phyloP scores from a whole-genome alignment of 2,888 invertebrate species.

The Drosophila subsilvestris region DNA sequence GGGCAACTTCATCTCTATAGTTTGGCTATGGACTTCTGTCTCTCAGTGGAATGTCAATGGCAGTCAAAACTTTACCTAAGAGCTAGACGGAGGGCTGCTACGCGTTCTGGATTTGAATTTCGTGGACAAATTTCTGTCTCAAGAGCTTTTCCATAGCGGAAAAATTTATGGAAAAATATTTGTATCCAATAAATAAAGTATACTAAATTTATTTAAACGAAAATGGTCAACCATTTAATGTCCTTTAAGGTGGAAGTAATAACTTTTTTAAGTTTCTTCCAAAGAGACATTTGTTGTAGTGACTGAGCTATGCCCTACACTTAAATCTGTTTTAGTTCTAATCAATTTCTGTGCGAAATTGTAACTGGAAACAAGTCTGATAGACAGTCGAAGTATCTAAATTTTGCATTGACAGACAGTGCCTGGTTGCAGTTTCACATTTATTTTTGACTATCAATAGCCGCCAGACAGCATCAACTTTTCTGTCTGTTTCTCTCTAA shows the following conservation, averaged over 20 bases:
- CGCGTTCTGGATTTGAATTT: constrained; percentile 6
- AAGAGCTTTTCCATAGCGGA: no score
- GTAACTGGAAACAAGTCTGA: not conserved
- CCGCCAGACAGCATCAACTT: constrained; percentile 60
- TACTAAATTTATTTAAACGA: no score
- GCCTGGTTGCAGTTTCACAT: constrained; percentile 9
- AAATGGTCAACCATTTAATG: no score
- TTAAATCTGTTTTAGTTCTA: not conserved
- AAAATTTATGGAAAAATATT: no score
- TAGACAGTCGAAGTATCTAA: not conserved
- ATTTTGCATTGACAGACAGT: not conserved
- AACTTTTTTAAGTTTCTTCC: no score
- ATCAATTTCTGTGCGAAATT: not conserved
- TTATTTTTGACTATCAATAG: constrained; percentile 19
- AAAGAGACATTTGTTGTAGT: no score
- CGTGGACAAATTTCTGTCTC: not conserved
- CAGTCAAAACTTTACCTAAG: constrained; percentile 19
- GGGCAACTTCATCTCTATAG: constrained; percentile 16
- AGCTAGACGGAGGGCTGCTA: not conserved
- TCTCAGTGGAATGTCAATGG: constrained; percentile 34
- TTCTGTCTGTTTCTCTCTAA: constrained; percentile 41
- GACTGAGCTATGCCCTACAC: not conserved
- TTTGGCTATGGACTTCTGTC: constrained; percentile 11
- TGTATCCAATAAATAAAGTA: no score
- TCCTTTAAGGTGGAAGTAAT: no score